These are phyloP conservation scores for Trachythela sp. DNA, from an alignment of 64 coral and sea anemone genomes.

Conservation along the genomic window DNA sequence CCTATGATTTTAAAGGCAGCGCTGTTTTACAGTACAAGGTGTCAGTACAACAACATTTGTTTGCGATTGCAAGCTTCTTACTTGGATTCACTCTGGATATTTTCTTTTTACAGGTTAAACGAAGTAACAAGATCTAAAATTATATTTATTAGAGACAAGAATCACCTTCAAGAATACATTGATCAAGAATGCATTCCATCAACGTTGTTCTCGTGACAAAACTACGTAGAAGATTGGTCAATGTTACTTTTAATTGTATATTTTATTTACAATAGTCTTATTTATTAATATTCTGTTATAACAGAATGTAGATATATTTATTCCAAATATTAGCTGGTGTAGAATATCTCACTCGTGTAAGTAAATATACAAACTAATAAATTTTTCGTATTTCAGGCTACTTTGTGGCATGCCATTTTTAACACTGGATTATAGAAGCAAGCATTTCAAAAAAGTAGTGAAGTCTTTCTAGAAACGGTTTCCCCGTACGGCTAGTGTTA, in stretches of 20 bases:
- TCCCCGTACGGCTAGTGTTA: too few species aligned
- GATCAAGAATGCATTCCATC: slow-evolving; percentile 64
- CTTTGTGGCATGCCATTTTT: too few species aligned
- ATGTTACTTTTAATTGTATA: background rate
- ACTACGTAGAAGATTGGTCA: background rate
- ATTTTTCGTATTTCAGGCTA: too few species aligned
- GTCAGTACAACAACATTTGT: background rate
- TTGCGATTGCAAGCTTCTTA: background rate
- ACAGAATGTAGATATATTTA: background rate
- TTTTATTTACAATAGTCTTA: background rate
- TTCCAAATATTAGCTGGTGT: too few species aligned
- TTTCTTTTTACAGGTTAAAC: slow-evolving; percentile 67
- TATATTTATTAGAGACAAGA: slow-evolving; percentile 79
- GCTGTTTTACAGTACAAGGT: background rate
- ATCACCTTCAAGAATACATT: slow-evolving; percentile 79
- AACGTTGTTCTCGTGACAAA: slow-evolving; percentile 37
- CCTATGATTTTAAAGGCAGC: too few species aligned
- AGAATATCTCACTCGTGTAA: too few species aligned
- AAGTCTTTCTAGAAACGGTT: too few species aligned
- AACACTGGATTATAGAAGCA: too few species aligned
- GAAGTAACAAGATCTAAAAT: slow-evolving; percentile 89
- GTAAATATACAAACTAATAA: too few species aligned
- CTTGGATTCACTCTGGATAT: background rate
- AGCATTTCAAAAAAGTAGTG: too few species aligned
- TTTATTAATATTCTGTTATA: background rate